Conservation (phyloP, 1,140 invertebrate genomes). For the Bombus confusus region DNA sequence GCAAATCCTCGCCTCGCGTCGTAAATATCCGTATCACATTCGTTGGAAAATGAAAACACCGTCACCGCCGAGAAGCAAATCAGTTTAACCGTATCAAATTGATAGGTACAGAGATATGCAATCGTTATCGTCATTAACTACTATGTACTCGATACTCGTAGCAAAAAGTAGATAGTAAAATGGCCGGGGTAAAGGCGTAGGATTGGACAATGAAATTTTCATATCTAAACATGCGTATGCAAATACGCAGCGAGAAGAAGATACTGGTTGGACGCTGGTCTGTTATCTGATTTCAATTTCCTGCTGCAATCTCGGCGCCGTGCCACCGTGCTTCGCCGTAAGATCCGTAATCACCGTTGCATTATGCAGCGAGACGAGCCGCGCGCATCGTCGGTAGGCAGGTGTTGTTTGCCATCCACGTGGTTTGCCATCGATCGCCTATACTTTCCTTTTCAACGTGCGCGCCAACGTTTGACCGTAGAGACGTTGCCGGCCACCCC, state of each 20-base stretch:
- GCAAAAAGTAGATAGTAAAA: not conserved
- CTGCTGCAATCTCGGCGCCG: slow-evolving; percentile 63
- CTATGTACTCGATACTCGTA: not conserved
- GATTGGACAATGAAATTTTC: slow-evolving; percentile 15
- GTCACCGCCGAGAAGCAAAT: too few species aligned
- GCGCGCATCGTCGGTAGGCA: slow-evolving; percentile 7
- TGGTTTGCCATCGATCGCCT: not conserved
- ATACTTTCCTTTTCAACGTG: slow-evolving; percentile 20
- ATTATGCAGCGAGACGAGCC: slow-evolving; percentile 37
- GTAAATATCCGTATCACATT: too few species aligned
- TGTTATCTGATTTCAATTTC: slow-evolving; percentile 75
- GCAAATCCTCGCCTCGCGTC: too few species aligned
- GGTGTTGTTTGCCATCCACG: slow-evolving; percentile 38
- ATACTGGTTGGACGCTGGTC: slow-evolving; percentile 17
- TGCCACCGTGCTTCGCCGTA: slow-evolving; percentile 35
- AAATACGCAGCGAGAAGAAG: slow-evolving; percentile 31
- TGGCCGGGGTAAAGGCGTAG: not conserved
- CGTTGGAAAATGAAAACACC: too few species aligned
- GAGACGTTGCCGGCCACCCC: not conserved
- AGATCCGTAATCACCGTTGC: slow-evolving; percentile 53
- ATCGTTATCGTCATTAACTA: too few species aligned
- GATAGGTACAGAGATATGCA: too few species aligned
- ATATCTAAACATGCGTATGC: slow-evolving; percentile 40
- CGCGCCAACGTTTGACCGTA: not conserved
- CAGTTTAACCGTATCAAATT: too few species aligned